Conservation (phyloP, 2,888 invertebrate species). For the Leptinotarsa peninsularis region DNA sequence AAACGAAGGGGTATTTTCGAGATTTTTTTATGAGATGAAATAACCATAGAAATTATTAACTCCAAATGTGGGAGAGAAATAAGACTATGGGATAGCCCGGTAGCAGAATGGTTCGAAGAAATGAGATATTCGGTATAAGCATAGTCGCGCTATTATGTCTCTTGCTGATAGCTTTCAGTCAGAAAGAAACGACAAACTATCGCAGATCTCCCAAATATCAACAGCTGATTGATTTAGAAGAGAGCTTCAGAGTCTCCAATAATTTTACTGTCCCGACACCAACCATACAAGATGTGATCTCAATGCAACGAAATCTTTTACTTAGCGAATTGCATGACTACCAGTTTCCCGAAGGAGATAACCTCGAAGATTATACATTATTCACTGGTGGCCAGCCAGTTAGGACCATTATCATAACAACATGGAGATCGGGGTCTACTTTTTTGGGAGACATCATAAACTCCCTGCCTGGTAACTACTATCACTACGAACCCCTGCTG, state of each 20-base stretch:
- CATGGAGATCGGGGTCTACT: constrained; percentile 92
- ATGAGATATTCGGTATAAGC: constrained; percentile 52
- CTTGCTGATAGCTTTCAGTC: constrained; percentile 53
- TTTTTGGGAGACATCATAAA: constrained; percentile 89
- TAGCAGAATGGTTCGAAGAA: constrained; percentile 52
- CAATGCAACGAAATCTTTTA: constrained; percentile 70
- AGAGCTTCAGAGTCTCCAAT: constrained; percentile 35
- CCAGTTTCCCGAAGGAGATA: constrained; percentile 71
- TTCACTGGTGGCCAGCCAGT: constrained; percentile 80
- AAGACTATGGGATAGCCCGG: constrained; percentile 13
- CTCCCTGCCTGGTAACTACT: constrained; percentile 87
- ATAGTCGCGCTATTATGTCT: constrained; percentile 52
- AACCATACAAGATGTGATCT: constrained; percentile 70
- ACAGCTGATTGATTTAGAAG: constrained; percentile 43
- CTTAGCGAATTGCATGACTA: constrained; percentile 73
- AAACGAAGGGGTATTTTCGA: not conserved
- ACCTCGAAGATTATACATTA: constrained; percentile 76
- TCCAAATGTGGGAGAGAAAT: constrained; percentile 6
- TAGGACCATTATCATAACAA: constrained; percentile 84
- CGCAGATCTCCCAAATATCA: constrained; percentile 44
- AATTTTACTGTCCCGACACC: constrained; percentile 51
- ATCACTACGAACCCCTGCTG: constrained; percentile 90
- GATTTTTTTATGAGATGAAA: not conserved
- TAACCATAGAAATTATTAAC: not conserved
- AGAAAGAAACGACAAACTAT: constrained; percentile 46